These are phyloP conservation scores for Eumacrocentrus americanus DNA, from an alignment of 2,888 invertebrate genomes.

Conservation along the genomic window DNA sequence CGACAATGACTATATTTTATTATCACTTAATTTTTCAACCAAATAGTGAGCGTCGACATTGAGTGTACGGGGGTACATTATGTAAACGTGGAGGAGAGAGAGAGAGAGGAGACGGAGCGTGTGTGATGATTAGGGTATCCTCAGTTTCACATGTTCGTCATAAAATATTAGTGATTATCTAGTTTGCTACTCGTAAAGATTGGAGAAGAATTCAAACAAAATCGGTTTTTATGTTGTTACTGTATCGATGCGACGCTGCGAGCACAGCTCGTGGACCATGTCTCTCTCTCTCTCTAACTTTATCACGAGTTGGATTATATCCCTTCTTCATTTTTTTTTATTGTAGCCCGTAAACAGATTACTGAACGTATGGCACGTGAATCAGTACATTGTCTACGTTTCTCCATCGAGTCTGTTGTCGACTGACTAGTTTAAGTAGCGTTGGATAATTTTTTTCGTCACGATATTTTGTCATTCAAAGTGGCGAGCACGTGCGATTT, in stretches of 20 bases:
- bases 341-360: slow-evolving; percentile 1
- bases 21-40: slow-evolving; percentile 51
- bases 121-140: slow-evolving; percentile 12
- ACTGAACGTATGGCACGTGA: neutral
- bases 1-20: slow-evolving; percentile 56
- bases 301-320: neutral
- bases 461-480: slow-evolving; percentile 1
- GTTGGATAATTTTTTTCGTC: slow-evolving; percentile 46
- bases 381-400: slow-evolving; percentile 21
- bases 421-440: slow-evolving; percentile 52
- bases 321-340: neutral
- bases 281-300: neutral
- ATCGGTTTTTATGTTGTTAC: slow-evolving; percentile 7
- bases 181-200: slow-evolving; percentile 31
- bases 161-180: slow-evolving; percentile 23
- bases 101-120: slow-evolving; percentile 1
- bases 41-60: slow-evolving; percentile 39
- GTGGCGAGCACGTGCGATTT: slow-evolving; percentile 8
- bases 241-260: neutral
- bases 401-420: slow-evolving; percentile 45
- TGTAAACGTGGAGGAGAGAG: slow-evolving; percentile 27
- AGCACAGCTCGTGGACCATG: slow-evolving; percentile 16
- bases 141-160: slow-evolving; percentile 15
- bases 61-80: slow-evolving; percentile 23
- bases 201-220: slow-evolving; percentile 25